A percentile compares a stretch with the other conserved stretches of the same genome.
Evolutionary conservation across 23 tunicate species (phyloP).

Genomic region (Phallusia fumigata): DNA sequence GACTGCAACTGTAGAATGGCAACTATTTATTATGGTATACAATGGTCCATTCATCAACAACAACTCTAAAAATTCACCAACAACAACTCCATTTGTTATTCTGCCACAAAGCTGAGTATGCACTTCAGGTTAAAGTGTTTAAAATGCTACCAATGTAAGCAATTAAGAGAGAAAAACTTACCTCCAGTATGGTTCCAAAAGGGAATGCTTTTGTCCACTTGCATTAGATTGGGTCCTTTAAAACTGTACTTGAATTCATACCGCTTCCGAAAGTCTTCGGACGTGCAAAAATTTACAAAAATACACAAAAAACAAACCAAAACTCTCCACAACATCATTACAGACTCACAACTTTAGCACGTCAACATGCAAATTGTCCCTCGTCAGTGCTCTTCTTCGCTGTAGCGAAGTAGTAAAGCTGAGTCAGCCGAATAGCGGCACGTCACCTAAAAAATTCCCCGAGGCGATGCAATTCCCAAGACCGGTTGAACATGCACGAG

Average conservation of each 20-base stretch:
- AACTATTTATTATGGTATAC: too few relatives aligned
- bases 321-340: not conserved
- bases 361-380: not conserved
- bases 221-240: conserved; percentile 82
- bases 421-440: conserved; percentile 4
- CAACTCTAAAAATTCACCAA: too few relatives aligned
- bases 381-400: conserved; percentile 7
- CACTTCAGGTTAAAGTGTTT: too few relatives aligned
- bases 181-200: conserved; percentile 88
- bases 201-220: conserved; percentile 54
- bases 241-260: conserved; percentile 86
- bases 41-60: too few relatives aligned
- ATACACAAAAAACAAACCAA: not conserved
- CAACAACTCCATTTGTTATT: too few relatives aligned
- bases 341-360: not conserved
- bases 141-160: too few relatives aligned
- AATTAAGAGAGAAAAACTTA: conserved; percentile 18
- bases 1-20: too few relatives aligned
- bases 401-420: not conserved
- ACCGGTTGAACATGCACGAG: too few relatives aligned
- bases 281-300: not conserved
- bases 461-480: not conserved
- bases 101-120: too few relatives aligned
- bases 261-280: conserved; percentile 24
- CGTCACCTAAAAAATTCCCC: not conserved